Evolutionary conservation across 2,113 vertebrate species (phyloP).

Genomic region (Catharus minimus): DNA sequence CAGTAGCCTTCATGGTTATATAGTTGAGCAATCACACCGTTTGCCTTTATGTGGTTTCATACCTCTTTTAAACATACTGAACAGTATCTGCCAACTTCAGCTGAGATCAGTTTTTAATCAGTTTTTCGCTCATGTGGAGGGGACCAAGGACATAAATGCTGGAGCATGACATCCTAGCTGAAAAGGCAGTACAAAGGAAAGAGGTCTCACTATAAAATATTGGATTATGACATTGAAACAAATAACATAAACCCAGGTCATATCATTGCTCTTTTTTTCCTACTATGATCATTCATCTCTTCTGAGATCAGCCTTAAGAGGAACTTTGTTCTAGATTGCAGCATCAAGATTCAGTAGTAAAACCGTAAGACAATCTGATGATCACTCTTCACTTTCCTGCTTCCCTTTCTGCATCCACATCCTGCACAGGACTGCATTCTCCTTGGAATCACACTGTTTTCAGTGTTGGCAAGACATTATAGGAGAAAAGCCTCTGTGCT

Average conservation of each 20-base stretch:
- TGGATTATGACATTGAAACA: background rate
- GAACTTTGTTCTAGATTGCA: background rate
- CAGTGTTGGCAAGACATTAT: background rate
- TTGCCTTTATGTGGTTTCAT: background rate
- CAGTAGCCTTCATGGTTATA: background rate
- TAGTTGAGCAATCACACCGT: background rate
- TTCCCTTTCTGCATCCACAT: background rate
- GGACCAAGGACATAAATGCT: background rate
- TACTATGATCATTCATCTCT: background rate
- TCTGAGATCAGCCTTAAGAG: background rate
- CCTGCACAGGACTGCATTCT: background rate
- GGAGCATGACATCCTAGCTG: background rate
- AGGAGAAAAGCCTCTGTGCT: background rate
- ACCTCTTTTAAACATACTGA: background rate
- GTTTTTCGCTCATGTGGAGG: background rate
- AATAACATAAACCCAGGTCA: background rate
- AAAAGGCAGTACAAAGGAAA: background rate
- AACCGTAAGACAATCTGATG: background rate
- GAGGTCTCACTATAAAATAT: background rate
- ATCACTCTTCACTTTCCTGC: background rate
- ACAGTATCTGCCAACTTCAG: background rate
- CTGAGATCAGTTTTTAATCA: background rate
- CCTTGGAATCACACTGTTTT: background rate
- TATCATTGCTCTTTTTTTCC: background rate
- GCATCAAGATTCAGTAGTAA: background rate